Conservation (phyloP, 2,888 invertebrate species). For the Argyra leucocephala region DNA sequence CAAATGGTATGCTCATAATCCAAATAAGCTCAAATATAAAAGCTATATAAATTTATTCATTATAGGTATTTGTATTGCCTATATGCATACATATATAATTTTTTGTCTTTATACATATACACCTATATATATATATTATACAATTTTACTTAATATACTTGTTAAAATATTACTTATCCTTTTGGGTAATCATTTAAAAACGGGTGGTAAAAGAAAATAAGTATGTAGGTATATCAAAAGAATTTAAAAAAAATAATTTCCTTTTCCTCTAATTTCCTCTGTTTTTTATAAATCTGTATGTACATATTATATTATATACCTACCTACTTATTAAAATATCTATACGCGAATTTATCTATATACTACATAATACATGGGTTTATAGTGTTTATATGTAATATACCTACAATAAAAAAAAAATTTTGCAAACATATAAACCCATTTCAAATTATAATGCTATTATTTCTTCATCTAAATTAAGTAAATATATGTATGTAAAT, state of each 20-base stretch:
- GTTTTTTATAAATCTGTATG: background rate
- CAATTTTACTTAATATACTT: conserved; percentile 1
- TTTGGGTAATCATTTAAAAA: background rate
- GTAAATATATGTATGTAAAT: background rate
- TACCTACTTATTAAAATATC: background rate
- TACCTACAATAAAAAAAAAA: no score
- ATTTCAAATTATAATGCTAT: background rate
- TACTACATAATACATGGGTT: background rate
- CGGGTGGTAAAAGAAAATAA: background rate
- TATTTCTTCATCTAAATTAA: conserved; percentile 6
- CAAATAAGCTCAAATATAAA: background rate
- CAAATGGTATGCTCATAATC: background rate
- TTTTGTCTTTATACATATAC: background rate
- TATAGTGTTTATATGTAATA: no score
- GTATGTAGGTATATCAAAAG: background rate
- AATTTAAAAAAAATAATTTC: background rate
- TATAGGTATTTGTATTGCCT: background rate
- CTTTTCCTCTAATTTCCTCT: no score
- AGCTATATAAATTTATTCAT: background rate
- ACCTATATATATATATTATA: background rate
- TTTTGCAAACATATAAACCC: background rate
- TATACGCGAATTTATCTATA: no score
- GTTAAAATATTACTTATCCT: background rate
- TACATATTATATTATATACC: background rate
- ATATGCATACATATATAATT: background rate